Evolutionary conservation across 1,140 invertebrate species (phyloP).

Genomic region (Idris sp.): DNA sequence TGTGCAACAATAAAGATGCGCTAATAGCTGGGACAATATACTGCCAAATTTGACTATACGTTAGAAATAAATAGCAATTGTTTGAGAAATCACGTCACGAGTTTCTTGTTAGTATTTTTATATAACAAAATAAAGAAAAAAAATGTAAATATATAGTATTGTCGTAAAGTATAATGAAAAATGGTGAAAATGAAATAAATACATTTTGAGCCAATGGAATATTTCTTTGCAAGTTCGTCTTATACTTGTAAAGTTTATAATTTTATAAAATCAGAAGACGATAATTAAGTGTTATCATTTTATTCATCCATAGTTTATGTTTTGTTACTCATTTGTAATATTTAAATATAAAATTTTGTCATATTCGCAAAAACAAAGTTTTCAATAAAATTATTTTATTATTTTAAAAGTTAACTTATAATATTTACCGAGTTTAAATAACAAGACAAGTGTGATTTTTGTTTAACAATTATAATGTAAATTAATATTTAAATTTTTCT

Average conservation of each 20-base stretch:
- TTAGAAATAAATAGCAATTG: conserved; percentile 68
- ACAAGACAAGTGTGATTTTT: too few relatives aligned
- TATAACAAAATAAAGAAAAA: conserved; percentile 70
- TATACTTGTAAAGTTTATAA: too few relatives aligned
- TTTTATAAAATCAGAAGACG: conserved; percentile 14
- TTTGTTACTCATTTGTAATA: conserved; percentile 19
- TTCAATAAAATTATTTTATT: too few relatives aligned
- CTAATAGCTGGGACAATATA: conserved; percentile 78
- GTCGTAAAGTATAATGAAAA: conserved; percentile 23
- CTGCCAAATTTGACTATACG: conserved; percentile 77
- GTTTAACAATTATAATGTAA: too few relatives aligned
- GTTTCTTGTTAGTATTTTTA: conserved; percentile 78
- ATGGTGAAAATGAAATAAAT: too few relatives aligned
- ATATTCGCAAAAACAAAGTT: too few relatives aligned
- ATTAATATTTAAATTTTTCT: too few relatives aligned
- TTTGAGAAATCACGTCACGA: conserved; percentile 67
- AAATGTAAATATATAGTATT: conserved; percentile 55
- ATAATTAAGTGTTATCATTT: conserved; percentile 37
- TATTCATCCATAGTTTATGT: conserved; percentile 29
- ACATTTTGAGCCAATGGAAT: conserved; percentile 69
- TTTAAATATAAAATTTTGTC: too few relatives aligned
- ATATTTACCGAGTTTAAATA: too few relatives aligned
- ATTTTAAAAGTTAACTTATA: background rate
- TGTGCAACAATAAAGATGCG: conserved; percentile 72
- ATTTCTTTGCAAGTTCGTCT: conserved; percentile 3